phyloP scores from a whole-genome alignment of 2,797 vertebrate species.

The Poecilia velifera region DNA sequence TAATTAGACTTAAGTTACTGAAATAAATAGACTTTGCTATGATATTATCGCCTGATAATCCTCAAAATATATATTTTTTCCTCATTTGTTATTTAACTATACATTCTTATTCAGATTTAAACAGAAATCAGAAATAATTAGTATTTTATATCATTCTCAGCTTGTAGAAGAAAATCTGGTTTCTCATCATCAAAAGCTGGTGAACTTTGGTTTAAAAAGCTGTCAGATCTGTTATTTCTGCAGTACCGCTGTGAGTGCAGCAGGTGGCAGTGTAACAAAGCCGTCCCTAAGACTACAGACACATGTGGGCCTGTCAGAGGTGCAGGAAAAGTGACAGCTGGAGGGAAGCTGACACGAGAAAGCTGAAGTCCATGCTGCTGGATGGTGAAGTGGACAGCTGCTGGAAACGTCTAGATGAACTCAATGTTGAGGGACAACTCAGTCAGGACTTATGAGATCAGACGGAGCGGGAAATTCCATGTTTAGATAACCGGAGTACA shows the following conservation, averaged over 20 bases:
- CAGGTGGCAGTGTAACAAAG: conserved; percentile 59
- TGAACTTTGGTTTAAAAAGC: no score
- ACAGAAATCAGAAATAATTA: not conserved
- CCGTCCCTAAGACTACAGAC: not conserved
- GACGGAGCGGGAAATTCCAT: conserved; percentile 43
- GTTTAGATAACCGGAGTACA: conserved; percentile 32
- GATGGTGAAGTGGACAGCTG: not conserved
- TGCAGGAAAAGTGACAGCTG: conserved; percentile 29
- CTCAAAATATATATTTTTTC: not conserved
- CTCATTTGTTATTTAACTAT: not conserved
- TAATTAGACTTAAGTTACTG: not conserved
- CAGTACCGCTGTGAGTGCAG: conserved; percentile 25
- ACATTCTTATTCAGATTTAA: not conserved
- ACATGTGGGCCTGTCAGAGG: conserved; percentile 13
- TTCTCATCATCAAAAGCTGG: not conserved
- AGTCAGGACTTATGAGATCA: not conserved
- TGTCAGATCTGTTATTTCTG: not conserved
- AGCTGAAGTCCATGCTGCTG: not conserved
- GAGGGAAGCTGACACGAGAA: conserved; percentile 45
- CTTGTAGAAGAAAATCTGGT: not conserved
- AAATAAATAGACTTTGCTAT: not conserved
- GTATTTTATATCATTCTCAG: not conserved
- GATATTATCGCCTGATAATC: not conserved
- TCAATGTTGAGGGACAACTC: conserved; percentile 1
- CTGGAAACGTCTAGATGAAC: conserved; percentile 17